Conservation (phyloP, 2,888 invertebrate genomes). For the Crossocerus cetratus region DNA sequence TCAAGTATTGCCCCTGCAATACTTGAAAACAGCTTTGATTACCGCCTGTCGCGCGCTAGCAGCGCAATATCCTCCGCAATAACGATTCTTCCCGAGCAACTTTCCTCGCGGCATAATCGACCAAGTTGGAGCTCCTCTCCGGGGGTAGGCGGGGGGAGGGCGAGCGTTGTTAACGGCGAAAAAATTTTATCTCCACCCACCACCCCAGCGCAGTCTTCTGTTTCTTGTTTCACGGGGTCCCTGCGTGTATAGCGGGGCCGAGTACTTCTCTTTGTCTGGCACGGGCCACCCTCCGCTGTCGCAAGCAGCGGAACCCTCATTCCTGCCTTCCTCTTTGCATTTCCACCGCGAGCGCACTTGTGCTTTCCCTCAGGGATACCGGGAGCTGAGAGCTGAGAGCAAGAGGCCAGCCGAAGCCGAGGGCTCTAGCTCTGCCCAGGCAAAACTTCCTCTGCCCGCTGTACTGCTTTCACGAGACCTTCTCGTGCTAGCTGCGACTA, state of each 20-base stretch:
- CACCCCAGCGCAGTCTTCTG: not conserved
- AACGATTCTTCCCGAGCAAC: too few species aligned
- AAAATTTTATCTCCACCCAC: not conserved
- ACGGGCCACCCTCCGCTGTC: not conserved
- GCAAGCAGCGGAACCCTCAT: not conserved
- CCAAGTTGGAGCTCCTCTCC: too few species aligned
- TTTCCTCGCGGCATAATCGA: too few species aligned
- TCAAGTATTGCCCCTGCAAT: too few species aligned
- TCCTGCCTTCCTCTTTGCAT: not conserved
- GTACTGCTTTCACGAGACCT: not conserved
- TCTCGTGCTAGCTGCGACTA: not conserved
- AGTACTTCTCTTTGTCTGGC: not conserved
- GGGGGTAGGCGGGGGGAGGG: not conserved
- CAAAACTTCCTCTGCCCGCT: not conserved
- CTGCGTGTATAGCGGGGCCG: not conserved
- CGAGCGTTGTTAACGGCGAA: not conserved
- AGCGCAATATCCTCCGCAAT: too few species aligned
- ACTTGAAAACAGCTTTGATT: too few species aligned
- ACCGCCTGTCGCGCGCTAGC: not conserved
- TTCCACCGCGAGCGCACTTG: slow-evolving; percentile 6
- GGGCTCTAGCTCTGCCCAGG: not conserved
- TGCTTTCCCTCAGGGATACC: slow-evolving; percentile 21
- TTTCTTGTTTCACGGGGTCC: not conserved
- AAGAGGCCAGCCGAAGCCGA: not conserved
- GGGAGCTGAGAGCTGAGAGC: too few species aligned